Conservation (phyloP, 1,140 invertebrate genomes). For the Platyscapa corneri region DNA sequence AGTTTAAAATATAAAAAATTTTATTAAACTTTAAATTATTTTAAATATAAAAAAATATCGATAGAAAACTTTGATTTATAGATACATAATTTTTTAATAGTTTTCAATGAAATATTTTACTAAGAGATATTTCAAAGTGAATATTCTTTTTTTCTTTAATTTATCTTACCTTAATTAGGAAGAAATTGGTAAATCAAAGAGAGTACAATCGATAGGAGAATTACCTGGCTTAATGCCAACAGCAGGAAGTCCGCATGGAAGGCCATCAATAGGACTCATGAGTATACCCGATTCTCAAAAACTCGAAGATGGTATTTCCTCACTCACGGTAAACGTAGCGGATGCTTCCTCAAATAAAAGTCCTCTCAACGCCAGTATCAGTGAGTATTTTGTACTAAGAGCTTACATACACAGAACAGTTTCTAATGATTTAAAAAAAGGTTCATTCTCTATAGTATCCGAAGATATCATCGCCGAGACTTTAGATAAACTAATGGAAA, state of each 20-base stretch:
- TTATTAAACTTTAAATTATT: too few species aligned
- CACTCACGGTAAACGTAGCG: conserved; percentile 53
- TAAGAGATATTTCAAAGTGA: neutral
- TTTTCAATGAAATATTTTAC: conserved; percentile 40
- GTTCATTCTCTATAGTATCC: conserved; percentile 59
- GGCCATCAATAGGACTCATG: conserved; percentile 65
- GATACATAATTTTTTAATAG: neutral
- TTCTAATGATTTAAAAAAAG: conserved; percentile 24
- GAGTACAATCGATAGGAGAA: conserved; percentile 67
- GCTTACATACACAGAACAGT: neutral
- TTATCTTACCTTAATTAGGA: conserved; percentile 53
- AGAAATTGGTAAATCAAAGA: conserved; percentile 64
- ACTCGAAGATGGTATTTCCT: conserved; percentile 62
- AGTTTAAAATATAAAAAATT: too few species aligned
- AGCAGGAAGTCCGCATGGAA: conserved; percentile 64
- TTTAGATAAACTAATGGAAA: conserved; percentile 86
- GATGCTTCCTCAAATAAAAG: conserved; percentile 68
- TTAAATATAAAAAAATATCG: too few species aligned
- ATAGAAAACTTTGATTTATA: too few species aligned
- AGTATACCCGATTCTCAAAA: conserved; percentile 67
- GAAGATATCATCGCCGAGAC: conserved; percentile 84
- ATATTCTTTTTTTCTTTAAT: neutral
- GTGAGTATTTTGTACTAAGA: conserved; percentile 58
- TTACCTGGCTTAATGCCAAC: conserved; percentile 56
- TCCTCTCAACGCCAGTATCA: conserved; percentile 64